Evolutionary conservation across 2,113 vertebrate genomes (phyloP).

Genomic region (Orycteropus afer): DNA sequence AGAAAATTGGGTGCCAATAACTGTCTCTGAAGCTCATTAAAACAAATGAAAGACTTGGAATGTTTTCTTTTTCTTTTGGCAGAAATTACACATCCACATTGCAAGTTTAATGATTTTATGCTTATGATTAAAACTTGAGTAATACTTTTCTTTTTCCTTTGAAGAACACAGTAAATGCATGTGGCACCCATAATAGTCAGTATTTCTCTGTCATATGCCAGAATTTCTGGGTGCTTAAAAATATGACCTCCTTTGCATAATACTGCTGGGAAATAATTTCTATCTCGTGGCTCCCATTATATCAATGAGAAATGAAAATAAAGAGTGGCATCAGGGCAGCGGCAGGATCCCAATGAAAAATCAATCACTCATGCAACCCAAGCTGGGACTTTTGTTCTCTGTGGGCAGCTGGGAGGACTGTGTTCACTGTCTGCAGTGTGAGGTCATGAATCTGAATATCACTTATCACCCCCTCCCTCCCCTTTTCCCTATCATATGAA

Average conservation of each 20-base stretch:
- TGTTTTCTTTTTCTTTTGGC: conserved; percentile 69
- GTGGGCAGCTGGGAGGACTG: background rate
- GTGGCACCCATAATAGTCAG: conserved; percentile 5
- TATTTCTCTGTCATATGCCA: conserved; percentile 52
- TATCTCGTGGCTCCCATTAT: background rate
- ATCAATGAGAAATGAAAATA: conserved; percentile 41
- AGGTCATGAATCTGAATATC: background rate
- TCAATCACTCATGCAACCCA: background rate
- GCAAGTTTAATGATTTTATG: conserved; percentile 72
- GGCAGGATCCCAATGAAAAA: conserved; percentile 42
- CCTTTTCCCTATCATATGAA: background rate
- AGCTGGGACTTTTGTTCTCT: background rate
- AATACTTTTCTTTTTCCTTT: conserved; percentile 62
- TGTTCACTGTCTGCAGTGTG: background rate
- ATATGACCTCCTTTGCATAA: conserved; percentile 59
- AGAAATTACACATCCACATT: conserved; percentile 71
- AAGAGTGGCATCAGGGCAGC: background rate
- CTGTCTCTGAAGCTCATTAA: conserved; percentile 80
- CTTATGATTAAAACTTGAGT: conserved; percentile 70
- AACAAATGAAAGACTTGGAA: conserved; percentile 74
- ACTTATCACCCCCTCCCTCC: background rate
- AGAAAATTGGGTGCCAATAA: conserved; percentile 67
- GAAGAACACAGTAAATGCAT: conserved; percentile 59
- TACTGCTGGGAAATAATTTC: conserved; percentile 1
- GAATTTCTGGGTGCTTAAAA: conserved; percentile 62